Evolutionary conservation across 2,113 vertebrate species (phyloP).

Genomic region (Tautogolabrus adspersus): DNA sequence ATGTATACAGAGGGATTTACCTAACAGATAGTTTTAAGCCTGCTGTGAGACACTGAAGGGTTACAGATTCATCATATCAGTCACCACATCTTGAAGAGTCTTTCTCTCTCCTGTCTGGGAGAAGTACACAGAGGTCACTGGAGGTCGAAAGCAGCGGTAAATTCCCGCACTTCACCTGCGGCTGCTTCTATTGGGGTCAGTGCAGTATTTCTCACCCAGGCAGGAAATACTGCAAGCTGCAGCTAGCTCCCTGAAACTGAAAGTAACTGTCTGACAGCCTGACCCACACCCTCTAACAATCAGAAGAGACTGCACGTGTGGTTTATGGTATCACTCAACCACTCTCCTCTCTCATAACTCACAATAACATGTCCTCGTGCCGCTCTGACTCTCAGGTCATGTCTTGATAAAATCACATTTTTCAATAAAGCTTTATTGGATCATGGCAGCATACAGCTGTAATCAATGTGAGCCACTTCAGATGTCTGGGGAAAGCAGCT

Average conservation of each 20-base stretch:
- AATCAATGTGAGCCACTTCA: conserved; percentile 10
- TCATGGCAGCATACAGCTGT: conserved; percentile 9
- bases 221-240: conserved; percentile 51
- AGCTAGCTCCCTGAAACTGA: conserved; percentile 27
- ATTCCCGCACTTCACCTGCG: conserved; percentile 33
- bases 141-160: conserved; percentile 17
- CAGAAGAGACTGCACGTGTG: background rate
- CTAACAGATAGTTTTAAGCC: too few relatives aligned
- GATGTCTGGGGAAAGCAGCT: conserved; percentile 2
- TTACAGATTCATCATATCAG: background rate
- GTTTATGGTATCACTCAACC: background rate
- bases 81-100: conserved; percentile 4
- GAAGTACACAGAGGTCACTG: conserved; percentile 18
- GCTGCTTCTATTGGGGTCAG: conserved; percentile 26
- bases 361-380: background rate
- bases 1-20: too few relatives aligned
- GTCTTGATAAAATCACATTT: background rate
- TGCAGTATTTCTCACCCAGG: conserved; percentile 41
- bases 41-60: too few relatives aligned
- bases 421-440: background rate
- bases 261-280: background rate
- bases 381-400: background rate
- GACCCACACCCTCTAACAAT: background rate
- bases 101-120: background rate
- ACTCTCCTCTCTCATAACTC: background rate